Evolutionary conservation across 2,797 vertebrate genomes (phyloP).

Genomic region (Hippocampus kuda): DNA sequence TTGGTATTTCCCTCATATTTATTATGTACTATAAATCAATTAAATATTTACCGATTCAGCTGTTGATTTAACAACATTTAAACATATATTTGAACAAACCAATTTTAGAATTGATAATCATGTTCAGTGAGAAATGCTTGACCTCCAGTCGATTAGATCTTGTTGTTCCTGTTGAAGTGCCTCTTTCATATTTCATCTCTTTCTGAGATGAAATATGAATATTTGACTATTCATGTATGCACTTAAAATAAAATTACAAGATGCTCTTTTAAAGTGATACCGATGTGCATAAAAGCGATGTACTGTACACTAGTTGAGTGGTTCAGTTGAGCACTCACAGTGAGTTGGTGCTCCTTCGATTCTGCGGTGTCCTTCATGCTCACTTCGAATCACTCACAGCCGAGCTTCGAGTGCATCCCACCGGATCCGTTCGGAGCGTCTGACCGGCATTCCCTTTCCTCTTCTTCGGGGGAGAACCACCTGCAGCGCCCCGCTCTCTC

Average conservation of each 20-base stretch:
- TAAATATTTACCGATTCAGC: too few relatives aligned
- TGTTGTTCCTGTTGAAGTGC: too few relatives aligned
- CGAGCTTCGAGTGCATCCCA: background rate
- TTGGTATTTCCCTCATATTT: too few relatives aligned
- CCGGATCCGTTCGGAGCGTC: background rate
- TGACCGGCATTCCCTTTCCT: background rate
- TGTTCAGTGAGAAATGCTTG: too few relatives aligned
- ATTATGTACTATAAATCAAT: too few relatives aligned
- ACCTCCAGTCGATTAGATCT: too few relatives aligned
- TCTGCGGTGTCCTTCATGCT: slow-evolving; percentile 78
- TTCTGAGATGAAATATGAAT: too few relatives aligned
- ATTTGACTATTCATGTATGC: too few relatives aligned
- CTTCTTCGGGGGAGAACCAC: background rate
- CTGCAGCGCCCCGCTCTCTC: background rate
- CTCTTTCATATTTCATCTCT: too few relatives aligned
- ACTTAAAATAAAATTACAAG: background rate
- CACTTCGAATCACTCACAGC: slow-evolving; percentile 14
- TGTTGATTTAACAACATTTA: too few relatives aligned
- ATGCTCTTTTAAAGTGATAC: background rate
- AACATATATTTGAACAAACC: too few relatives aligned
- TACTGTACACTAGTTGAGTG: background rate
- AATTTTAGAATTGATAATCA: too few relatives aligned
- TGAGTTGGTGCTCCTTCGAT: slow-evolving; percentile 79
- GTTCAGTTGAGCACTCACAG: slow-evolving; percentile 54
- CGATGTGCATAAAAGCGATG: background rate